Evolutionary conservation across 2,888 invertebrate species (phyloP).

Genomic region (Parapristionchus giblindavisi): DNA sequence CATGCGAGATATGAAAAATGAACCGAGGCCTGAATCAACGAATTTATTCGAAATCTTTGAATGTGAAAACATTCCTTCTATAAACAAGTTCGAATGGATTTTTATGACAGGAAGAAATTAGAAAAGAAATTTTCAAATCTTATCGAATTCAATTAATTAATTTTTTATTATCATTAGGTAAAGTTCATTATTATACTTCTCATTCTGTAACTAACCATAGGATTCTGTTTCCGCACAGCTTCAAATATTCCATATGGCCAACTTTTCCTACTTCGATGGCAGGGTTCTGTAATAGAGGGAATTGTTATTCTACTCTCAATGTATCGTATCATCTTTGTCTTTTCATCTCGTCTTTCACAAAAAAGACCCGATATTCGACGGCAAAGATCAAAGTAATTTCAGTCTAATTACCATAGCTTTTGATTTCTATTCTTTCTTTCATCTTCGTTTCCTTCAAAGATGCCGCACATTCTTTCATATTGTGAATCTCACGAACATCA

Average conservation of each 20-base stretch:
- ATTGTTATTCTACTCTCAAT: not conserved
- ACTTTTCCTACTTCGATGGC: conserved; percentile 27
- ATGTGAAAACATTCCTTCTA: too few relatives aligned
- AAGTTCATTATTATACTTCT: too few relatives aligned
- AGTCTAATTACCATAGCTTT: not conserved
- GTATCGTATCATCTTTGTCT: too few relatives aligned
- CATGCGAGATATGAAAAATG: conserved; percentile 62
- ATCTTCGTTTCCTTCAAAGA: conserved; percentile 10
- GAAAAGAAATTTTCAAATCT: not conserved
- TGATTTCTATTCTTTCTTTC: not conserved
- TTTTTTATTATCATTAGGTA: too few relatives aligned
- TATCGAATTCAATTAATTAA: too few relatives aligned
- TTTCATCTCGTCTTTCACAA: too few relatives aligned
- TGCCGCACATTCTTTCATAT: too few relatives aligned
- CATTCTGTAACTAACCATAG: conserved; percentile 1
- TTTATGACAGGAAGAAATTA: too few relatives aligned
- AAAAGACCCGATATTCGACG: too few relatives aligned
- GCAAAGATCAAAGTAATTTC: conserved; percentile 3
- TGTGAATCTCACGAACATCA: too few relatives aligned
- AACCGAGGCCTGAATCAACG: not conserved
- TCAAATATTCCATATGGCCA: conserved; percentile 33
- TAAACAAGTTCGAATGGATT: too few relatives aligned
- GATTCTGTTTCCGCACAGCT: conserved; percentile 18
- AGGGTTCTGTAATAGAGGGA: conserved; percentile 1
- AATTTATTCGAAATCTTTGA: too few relatives aligned